Evolutionary conservation across 2,113 vertebrate species (phyloP).

Genomic region (Neolamprologus modestus): DNA sequence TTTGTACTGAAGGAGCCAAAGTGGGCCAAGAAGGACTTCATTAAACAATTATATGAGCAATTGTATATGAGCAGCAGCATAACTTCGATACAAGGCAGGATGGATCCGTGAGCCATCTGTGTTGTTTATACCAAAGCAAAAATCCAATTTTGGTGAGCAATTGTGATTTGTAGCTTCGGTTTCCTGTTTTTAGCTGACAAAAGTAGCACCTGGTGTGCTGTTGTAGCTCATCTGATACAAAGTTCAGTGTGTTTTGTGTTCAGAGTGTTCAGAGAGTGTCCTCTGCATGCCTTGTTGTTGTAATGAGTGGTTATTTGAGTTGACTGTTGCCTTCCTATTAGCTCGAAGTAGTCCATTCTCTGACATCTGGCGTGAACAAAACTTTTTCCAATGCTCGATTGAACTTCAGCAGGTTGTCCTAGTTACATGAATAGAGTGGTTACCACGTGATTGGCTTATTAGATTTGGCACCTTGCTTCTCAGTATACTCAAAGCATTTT

Average conservation of each 20-base stretch:
- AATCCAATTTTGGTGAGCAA: neutral
- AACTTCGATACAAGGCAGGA: neutral
- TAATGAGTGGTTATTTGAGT: neutral
- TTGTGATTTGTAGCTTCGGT: neutral
- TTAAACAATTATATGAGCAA: neutral
- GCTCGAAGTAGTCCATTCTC: neutral
- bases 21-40: neutral
- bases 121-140: neutral
- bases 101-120: neutral
- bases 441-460: neutral
- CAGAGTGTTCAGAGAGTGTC: neutral
- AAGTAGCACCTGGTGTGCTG: neutral
- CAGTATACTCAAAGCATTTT: neutral
- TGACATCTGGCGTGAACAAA: neutral
- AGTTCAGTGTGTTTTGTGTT: neutral
- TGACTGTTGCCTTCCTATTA: neutral
- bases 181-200: neutral
- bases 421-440: neutral
- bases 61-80: neutral
- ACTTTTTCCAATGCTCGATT: neutral
- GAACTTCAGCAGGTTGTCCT: neutral
- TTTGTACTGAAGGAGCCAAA: neutral
- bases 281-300: neutral
- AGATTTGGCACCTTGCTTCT: neutral
- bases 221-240: neutral